These are phyloP conservation scores for Darevskia mixta DNA, from an alignment of 2,797 vertebrate genomes.

Conservation along the genomic window DNA sequence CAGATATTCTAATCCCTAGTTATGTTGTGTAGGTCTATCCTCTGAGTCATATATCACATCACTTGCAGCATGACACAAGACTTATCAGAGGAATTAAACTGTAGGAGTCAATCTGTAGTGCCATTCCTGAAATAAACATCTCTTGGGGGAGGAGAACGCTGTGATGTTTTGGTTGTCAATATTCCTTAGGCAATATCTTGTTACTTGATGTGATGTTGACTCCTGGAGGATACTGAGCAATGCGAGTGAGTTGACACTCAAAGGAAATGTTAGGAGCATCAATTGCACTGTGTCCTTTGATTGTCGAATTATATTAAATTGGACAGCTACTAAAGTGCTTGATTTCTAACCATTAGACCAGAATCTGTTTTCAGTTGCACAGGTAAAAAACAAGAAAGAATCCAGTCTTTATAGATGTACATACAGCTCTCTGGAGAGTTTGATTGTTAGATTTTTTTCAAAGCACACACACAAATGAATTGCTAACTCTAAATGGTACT, in stretches of 20 bases:
- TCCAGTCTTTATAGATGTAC: background rate
- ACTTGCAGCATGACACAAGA: background rate
- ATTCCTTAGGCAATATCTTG: conserved; percentile 4
- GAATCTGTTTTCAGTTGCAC: background rate
- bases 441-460: background rate
- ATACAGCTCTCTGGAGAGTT: background rate
- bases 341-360: accelerated
- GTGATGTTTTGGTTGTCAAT: background rate
- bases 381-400: background rate
- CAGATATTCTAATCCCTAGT: background rate
- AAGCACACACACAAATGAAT: background rate
- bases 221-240: background rate
- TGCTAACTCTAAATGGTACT: background rate
- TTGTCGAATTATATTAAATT: conserved; percentile 18
- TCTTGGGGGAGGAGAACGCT: background rate
- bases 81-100: conserved; percentile 3
- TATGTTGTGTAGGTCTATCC: background rate
- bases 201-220: conserved; percentile 7
- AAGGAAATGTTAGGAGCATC: background rate
- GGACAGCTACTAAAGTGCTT: background rate
- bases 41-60: background rate
- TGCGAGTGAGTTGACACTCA: conserved; percentile 1
- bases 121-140: background rate
- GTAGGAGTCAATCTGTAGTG: background rate
- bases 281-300: conserved; percentile 9